phyloP scores from a whole-genome alignment of 2,888 invertebrate species.

The Ferdinandea cuprea region DNA sequence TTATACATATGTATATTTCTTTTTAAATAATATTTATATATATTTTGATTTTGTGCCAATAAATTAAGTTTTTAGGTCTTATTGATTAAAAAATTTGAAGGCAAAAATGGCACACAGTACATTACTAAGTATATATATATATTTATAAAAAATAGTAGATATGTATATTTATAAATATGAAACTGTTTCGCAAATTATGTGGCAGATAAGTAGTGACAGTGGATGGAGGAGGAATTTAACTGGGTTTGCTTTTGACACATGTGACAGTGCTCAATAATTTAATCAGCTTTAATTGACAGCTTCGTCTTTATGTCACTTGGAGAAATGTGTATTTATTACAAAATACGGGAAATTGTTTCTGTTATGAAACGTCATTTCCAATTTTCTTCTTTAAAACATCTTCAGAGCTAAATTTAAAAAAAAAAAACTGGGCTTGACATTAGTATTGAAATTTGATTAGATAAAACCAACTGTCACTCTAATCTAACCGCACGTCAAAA shows the following conservation, averaged over 20 bases:
- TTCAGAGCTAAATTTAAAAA: too few relatives aligned
- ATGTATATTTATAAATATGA: neutral
- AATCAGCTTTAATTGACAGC: too few relatives aligned
- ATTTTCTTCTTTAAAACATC: too few relatives aligned
- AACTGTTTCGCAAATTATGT: conserved; percentile 7
- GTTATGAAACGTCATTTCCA: too few relatives aligned
- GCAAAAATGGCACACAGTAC: conserved; percentile 73
- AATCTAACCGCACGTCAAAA: neutral
- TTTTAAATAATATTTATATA: conserved; percentile 5
- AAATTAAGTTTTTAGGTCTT: conserved; percentile 49
- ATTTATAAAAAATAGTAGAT: neutral
- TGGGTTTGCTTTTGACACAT: too few relatives aligned
- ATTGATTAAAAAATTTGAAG: conserved; percentile 53
- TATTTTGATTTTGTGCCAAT: conserved; percentile 73
- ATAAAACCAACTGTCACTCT: neutral
- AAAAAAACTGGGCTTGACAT: too few relatives aligned
- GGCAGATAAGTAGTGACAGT: neutral
- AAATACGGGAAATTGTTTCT: too few relatives aligned
- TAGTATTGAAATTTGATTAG: neutral
- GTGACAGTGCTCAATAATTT: too few relatives aligned
- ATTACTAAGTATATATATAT: conserved; percentile 40
- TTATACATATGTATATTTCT: too few relatives aligned
- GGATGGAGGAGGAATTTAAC: too few relatives aligned
- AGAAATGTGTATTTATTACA: too few relatives aligned
- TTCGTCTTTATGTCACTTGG: too few relatives aligned